Base-by-base conservation (phyloP, 2,113 vertebrate genomes). In the Hirundichthys speculiger region DNA sequence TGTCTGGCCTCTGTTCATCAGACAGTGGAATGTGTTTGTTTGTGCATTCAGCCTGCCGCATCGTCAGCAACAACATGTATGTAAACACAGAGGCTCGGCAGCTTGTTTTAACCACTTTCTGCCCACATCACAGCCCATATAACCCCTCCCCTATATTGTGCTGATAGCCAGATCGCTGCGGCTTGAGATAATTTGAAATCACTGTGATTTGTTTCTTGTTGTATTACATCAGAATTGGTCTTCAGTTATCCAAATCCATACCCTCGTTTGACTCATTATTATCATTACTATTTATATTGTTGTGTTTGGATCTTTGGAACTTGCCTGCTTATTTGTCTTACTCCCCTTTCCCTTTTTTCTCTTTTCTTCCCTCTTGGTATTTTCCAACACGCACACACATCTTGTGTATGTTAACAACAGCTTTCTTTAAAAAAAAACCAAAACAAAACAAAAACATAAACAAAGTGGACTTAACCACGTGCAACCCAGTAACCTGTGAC, bases 11-110 rank as follows among this genome's bases (percentile, higher is more conserved):
- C 52, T 67, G 40, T 52, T 75, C 5, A 1, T 70, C 65, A 79
- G 57, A 78, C 63, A 12, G 47, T 73, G 76, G 77, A 85, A 86
- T 89, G 73, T 57, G 58, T 82, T 79, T 85, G 73, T 80, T 76
- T 75, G 67, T 57, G 24, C 3, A 5, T 1, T 4, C 6, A 76
- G 59, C 43, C 56, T 43, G 47, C 38, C 65, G 68, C 68, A 56
- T 60, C 9, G 49, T 80, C 80, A 72, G 48, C 54, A 67, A 25
- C 70, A 73, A 46, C 74, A 20, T 6, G 12, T 38, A 30, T 16
- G 24, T 80, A 59, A 80, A 80, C 79, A 80, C 34, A 0, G 18
- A 57, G 43, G 11, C 61, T 69, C 39, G 34, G 66, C 19, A 40
- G 58, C 75, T 53, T 59, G 50, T 72, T 77, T 60, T 11, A 65